These are phyloP conservation scores for Enteromius argenteus DNA, from an alignment of 2,797 vertebrate genomes.

Conservation along the genomic window DNA sequence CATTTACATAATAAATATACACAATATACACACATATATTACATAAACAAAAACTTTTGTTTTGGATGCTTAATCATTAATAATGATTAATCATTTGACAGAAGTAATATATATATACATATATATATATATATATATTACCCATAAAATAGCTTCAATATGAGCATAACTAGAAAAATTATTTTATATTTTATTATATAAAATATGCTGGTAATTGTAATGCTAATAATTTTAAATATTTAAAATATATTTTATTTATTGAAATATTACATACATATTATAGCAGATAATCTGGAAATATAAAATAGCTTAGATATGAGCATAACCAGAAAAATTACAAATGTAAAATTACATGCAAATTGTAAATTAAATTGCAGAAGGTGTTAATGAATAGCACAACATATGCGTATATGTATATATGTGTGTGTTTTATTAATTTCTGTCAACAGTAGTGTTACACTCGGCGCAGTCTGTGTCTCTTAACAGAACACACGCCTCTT, in stretches of 20 bases:
- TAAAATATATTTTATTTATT: neutral
- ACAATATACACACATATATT: too few species aligned
- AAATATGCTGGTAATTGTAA: neutral
- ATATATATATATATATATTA: neutral
- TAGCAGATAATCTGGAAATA: neutral
- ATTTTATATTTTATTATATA: neutral
- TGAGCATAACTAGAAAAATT: neutral
- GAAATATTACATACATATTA: neutral
- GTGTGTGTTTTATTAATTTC: conserved; percentile 1
- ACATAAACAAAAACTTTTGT: too few species aligned
- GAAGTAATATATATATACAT: too few species aligned
- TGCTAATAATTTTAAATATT: neutral
- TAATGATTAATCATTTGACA: too few species aligned
- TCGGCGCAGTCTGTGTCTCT: conserved; percentile 20
- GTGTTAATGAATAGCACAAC: neutral
- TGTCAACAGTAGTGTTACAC: conserved; percentile 6
- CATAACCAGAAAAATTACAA: neutral
- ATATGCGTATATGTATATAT: neutral
- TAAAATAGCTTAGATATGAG: neutral
- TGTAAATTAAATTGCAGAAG: neutral
- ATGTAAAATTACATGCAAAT: neutral
- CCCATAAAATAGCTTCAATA: neutral
- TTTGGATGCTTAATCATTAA: too few species aligned
- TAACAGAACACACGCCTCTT: conserved; percentile 24
- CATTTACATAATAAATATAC: too few species aligned